A percentile compares a stretch with the other conserved stretches of the same genome.
Evolutionary conservation across 2,797 vertebrate genomes (phyloP).

Genomic region (Triplophysa yarkandensis): DNA sequence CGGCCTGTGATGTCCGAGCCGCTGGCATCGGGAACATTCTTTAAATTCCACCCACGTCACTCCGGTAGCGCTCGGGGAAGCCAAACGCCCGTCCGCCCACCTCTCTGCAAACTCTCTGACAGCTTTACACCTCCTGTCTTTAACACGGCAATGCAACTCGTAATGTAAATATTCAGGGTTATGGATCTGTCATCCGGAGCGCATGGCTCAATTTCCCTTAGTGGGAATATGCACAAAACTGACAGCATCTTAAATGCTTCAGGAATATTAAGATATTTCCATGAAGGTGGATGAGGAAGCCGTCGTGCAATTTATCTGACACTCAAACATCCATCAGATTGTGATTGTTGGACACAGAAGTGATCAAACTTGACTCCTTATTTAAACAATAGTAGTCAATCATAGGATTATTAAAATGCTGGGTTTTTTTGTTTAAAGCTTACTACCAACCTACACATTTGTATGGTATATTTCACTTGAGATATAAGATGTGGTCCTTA

Average conservation of each 20-base stretch:
- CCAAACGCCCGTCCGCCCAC: constrained; percentile 32
- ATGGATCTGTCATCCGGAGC: constrained; percentile 26
- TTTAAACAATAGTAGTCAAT: neutral
- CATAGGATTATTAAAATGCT: neutral
- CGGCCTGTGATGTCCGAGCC: constrained; percentile 45
- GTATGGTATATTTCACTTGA: neutral
- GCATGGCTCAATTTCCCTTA: constrained; percentile 16
- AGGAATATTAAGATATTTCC: constrained; percentile 42
- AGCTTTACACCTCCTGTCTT: constrained; percentile 10
- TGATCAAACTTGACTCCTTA: no score
- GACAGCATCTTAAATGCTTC: constrained; percentile 27
- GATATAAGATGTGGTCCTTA: neutral
- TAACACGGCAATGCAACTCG: neutral
- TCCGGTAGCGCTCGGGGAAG: constrained; percentile 21
- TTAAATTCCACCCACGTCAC: constrained; percentile 44
- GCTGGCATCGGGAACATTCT: constrained; percentile 28
- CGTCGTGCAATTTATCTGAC: constrained; percentile 10
- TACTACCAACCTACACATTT: neutral
- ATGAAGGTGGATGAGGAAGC: constrained; percentile 18
- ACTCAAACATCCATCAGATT: neutral
- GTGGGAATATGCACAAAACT: constrained; percentile 18
- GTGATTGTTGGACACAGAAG: no score
- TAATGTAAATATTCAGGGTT: constrained; percentile 44
- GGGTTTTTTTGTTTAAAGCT: no score
- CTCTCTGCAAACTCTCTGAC: constrained; percentile 3